Conservation (phyloP, 2,797 vertebrate genomes). For the Phalloptychus januarius region DNA sequence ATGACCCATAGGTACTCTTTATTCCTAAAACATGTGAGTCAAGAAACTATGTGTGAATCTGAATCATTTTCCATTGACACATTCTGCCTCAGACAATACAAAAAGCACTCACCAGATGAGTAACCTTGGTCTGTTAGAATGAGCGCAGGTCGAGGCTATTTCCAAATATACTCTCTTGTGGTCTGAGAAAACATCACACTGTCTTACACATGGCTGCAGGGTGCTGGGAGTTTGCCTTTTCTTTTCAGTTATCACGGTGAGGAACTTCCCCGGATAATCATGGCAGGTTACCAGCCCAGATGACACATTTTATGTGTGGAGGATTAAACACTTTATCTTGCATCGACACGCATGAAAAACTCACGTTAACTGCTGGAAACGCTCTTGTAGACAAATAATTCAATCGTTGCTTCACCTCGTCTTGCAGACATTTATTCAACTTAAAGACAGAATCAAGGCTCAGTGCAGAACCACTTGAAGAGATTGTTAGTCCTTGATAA, state of each 20-base stretch:
- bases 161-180: conserved; percentile 34
- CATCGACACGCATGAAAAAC: background rate
- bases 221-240: conserved; percentile 9
- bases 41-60: conserved; percentile 23
- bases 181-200: conserved; percentile 36
- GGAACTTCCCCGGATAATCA: background rate
- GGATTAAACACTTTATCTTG: background rate
- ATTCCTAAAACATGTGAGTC: conserved; percentile 26
- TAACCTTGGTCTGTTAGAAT: conserved; percentile 28
- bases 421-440: background rate
- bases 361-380: background rate
- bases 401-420: background rate
- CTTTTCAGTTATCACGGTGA: conserved; percentile 8
- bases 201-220: conserved; percentile 18
- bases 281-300: background rate
- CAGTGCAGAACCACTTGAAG: background rate
- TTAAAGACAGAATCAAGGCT: background rate
- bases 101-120: conserved; percentile 47
- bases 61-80: conserved; percentile 56
- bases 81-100: conserved; percentile 35
- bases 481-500: background rate
- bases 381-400: background rate
- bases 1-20: conserved; percentile 49
- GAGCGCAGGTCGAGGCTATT: conserved; percentile 38
- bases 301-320: background rate